Evolutionary conservation across 1,140 invertebrate genomes (phyloP).

Genomic region (Gryon sp.): DNA sequence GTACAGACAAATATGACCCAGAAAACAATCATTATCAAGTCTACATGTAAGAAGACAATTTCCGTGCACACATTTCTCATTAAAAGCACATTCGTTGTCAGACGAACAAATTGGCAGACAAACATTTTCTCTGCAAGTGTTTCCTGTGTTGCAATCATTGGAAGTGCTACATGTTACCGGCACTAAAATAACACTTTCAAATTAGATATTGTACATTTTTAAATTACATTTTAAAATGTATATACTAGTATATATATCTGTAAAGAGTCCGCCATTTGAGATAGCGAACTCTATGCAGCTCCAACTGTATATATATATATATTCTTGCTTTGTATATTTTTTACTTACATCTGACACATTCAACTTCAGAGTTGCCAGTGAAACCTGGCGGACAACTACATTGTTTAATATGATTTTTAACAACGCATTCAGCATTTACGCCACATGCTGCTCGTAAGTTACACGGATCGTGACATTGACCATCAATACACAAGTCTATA

Average conservation of each 20-base stretch:
- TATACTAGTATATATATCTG: too few relatives aligned
- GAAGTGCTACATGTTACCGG: slow-evolving; percentile 86
- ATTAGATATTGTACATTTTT: too few relatives aligned
- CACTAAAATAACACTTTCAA: slow-evolving; percentile 83
- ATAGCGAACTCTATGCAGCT: too few relatives aligned
- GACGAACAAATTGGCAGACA: slow-evolving; percentile 86
- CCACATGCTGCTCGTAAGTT: slow-evolving; percentile 88
- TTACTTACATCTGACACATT: slow-evolving; percentile 90
- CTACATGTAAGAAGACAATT: slow-evolving; percentile 92
- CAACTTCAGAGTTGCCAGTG: slow-evolving; percentile 90
- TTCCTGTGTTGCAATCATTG: slow-evolving; percentile 85
- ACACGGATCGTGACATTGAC: slow-evolving; percentile 93
- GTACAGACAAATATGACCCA: slow-evolving; percentile 92
- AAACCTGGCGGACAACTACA: slow-evolving; percentile 92
- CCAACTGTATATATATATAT: background rate
- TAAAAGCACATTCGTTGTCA: slow-evolving; percentile 93
- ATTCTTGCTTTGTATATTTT: background rate
- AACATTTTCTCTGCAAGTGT: slow-evolving; percentile 87
- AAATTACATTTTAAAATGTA: too few relatives aligned
- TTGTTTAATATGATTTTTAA: slow-evolving; percentile 87
- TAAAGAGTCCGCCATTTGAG: too few relatives aligned
- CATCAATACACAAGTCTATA: slow-evolving; percentile 88
- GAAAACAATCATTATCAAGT: slow-evolving; percentile 93
- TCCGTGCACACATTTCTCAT: slow-evolving; percentile 91
- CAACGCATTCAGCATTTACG: slow-evolving; percentile 91